Conservation (phyloP, 1,140 invertebrate genomes). For the Zophobas morio region DNA sequence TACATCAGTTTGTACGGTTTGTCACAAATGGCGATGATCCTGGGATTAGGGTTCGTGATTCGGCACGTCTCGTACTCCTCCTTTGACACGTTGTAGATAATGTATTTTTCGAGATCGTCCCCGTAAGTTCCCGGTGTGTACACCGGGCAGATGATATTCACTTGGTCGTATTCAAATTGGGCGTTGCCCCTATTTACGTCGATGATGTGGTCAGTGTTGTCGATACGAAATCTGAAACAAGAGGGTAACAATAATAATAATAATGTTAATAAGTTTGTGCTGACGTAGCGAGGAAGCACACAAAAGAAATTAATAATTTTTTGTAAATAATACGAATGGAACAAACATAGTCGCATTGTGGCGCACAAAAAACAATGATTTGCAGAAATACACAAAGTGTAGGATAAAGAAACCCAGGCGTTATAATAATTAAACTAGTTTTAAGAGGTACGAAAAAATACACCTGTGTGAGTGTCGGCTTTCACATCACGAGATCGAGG, state of each 20-base stretch:
- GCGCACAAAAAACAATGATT: slow-evolving; percentile 36
- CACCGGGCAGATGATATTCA: slow-evolving; percentile 95
- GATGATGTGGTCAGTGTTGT: slow-evolving; percentile 97
- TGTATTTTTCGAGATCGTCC: slow-evolving; percentile 93
- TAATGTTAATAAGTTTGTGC: slow-evolving; percentile 8
- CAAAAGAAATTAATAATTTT: slow-evolving; percentile 38
- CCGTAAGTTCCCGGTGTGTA: slow-evolving; percentile 89
- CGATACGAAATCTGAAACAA: slow-evolving; percentile 92
- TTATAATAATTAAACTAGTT: slow-evolving; percentile 49
- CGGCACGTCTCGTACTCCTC: slow-evolving; percentile 95
- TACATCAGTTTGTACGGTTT: slow-evolving; percentile 94
- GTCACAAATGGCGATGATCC: slow-evolving; percentile 94
- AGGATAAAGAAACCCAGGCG: slow-evolving; percentile 30
- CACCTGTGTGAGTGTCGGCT: slow-evolving; percentile 48
- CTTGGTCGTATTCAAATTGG: slow-evolving; percentile 94
- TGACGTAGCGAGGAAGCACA: slow-evolving; percentile 19
- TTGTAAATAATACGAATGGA: slow-evolving; percentile 35
- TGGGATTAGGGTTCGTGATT: slow-evolving; percentile 92
- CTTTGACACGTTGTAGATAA: slow-evolving; percentile 96
- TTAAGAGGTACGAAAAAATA: slow-evolving; percentile 44
- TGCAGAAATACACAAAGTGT: slow-evolving; percentile 35
- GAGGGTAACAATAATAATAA: slow-evolving; percentile 32
- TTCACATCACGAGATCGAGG: slow-evolving; percentile 37
- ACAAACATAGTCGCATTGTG: slow-evolving; percentile 33
- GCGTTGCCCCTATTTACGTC: slow-evolving; percentile 95